phyloP scores from a whole-genome alignment of 1,140 invertebrate species.

The Pissodes strobi region DNA sequence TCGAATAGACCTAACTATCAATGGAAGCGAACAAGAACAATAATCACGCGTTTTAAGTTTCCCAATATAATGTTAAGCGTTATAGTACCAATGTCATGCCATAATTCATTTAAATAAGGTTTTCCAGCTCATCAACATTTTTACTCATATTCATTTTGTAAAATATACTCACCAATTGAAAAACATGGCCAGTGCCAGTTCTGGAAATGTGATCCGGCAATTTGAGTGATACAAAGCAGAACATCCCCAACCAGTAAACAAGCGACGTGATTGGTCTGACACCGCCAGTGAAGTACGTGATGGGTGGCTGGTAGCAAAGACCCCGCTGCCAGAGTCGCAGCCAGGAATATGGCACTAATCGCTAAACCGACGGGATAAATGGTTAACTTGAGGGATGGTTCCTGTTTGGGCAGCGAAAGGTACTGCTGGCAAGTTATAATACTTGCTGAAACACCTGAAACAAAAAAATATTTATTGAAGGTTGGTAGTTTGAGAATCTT shows the following conservation, averaged over 20 bases:
- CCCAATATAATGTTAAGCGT: no score
- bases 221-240: constrained; percentile 73
- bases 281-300: constrained; percentile 82
- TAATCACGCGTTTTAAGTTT: no score
- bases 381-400: constrained; percentile 60
- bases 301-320: constrained; percentile 77
- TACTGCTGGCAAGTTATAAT: constrained; percentile 41
- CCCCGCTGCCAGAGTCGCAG: constrained; percentile 74
- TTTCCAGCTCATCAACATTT: no score
- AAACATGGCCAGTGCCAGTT: constrained; percentile 16
- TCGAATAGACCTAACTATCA: no score
- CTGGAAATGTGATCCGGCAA: constrained; percentile 57
- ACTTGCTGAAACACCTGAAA: constrained; percentile 42
- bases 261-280: constrained; percentile 80
- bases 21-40: no score
- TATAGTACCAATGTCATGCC: no score
- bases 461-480: constrained; percentile 15
- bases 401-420: constrained; percentile 16
- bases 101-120: no score
- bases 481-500: no score
- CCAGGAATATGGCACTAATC: constrained; percentile 76
- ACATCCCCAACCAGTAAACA: constrained; percentile 78
- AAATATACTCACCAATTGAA: constrained; percentile 8
- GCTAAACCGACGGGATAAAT: constrained; percentile 76
- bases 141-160: no score